Conservation (phyloP, 2,113 vertebrate genomes). For the Chionodraco myersi region DNA sequence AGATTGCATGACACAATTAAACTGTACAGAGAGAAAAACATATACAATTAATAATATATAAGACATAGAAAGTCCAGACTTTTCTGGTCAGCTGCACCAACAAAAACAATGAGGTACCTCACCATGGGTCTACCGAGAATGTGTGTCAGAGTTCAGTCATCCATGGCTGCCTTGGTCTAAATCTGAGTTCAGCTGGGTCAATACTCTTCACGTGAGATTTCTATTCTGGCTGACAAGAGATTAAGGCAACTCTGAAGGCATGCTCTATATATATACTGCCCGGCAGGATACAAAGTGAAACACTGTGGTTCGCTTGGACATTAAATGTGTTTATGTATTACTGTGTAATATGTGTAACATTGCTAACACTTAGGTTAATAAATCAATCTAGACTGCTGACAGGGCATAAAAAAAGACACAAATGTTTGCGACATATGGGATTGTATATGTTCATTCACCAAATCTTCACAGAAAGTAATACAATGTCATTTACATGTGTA, state of each 20-base stretch:
- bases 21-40: conserved; percentile 10
- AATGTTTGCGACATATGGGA: not conserved
- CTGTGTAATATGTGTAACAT: conserved; percentile 26
- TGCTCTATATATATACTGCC: conserved; percentile 7
- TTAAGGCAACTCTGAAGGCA: conserved; percentile 52
- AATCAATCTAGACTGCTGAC: conserved; percentile 18
- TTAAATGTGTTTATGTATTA: conserved; percentile 14
- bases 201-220: conserved; percentile 6
- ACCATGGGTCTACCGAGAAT: not conserved
- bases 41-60: not conserved
- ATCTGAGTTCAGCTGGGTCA: conserved; percentile 22
- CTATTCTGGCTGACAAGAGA: conserved; percentile 28
- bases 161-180: conserved; percentile 22
- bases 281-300: conserved; percentile 13
- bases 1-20: conserved; percentile 11
- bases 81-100: not conserved
- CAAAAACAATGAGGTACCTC: not conserved
- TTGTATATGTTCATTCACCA: conserved; percentile 34
- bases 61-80: conserved; percentile 11
- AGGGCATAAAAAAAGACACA: not conserved
- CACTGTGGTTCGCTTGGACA: conserved; percentile 16
- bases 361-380: conserved; percentile 21
- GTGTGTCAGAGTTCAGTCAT: conserved; percentile 19
- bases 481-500: not conserved
- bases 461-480: not conserved